These are phyloP conservation scores for Labeo calbasu DNA, from an alignment of 2,797 vertebrate species.

Conservation along the genomic window DNA sequence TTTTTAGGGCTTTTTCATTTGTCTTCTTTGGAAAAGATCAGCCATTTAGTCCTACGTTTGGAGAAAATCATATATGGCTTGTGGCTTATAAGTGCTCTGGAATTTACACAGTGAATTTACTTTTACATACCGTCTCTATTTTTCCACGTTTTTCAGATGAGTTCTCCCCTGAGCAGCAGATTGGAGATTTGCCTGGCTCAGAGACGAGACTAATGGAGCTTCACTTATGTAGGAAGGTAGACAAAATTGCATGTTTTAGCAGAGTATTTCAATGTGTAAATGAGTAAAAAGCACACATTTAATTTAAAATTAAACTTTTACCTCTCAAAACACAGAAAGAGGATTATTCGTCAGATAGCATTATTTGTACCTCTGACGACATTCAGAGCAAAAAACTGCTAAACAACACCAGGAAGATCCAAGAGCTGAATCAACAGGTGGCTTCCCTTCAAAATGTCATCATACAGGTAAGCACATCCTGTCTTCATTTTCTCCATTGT, in stretches of 20 bases:
- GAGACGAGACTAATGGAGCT: constrained; percentile 73
- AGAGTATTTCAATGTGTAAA: neutral
- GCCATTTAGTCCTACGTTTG: neutral
- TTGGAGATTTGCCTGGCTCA: constrained; percentile 69
- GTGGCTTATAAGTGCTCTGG: constrained; percentile 33
- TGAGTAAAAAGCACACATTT: constrained; percentile 27
- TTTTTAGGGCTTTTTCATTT: constrained; percentile 34
- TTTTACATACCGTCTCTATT: constrained; percentile 48
- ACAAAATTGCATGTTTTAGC: constrained; percentile 13
- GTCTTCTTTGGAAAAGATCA: constrained; percentile 33
- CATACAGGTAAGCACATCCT: constrained; percentile 68
- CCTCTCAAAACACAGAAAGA: constrained; percentile 20
- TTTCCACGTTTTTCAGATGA: constrained; percentile 67
- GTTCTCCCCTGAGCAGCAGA: constrained; percentile 70
- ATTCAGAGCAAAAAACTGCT: constrained; percentile 55
- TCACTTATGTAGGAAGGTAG: constrained; percentile 73
- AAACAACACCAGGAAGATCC: constrained; percentile 74
- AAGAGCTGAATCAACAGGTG: constrained; percentile 77
- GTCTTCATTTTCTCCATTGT: neutral
- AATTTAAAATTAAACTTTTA: neutral
- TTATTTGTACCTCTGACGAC: constrained; percentile 47
- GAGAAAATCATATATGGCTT: constrained; percentile 41
- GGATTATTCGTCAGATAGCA: neutral
- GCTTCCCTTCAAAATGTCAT: constrained; percentile 76
- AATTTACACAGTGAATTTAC: constrained; percentile 37